Evolutionary conservation across 2,888 invertebrate species (phyloP).

Genomic region (Sesia apiformis): DNA sequence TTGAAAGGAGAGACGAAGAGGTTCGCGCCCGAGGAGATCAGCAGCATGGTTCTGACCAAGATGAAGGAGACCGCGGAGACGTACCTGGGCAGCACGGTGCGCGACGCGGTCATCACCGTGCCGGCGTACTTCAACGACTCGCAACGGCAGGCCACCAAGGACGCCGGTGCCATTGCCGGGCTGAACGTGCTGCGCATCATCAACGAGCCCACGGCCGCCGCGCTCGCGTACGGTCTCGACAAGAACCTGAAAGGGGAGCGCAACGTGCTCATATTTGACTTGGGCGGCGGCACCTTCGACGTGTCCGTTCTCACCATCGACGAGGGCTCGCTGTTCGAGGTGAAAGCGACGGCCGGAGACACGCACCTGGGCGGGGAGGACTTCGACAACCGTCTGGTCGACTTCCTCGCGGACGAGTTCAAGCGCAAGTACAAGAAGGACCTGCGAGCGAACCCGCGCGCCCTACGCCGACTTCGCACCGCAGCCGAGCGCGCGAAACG

Average conservation of each 20-base stretch:
- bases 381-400: slow-evolving; percentile 73
- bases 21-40: slow-evolving; percentile 78
- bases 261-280: slow-evolving; percentile 72
- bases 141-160: slow-evolving; percentile 81
- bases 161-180: slow-evolving; percentile 80
- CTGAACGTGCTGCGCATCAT: slow-evolving; percentile 83
- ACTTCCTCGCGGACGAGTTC: slow-evolving; percentile 77
- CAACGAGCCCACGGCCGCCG: slow-evolving; percentile 83
- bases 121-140: slow-evolving; percentile 82
- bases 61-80: slow-evolving; percentile 83
- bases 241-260: slow-evolving; percentile 73
- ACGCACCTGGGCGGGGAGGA: slow-evolving; percentile 85
- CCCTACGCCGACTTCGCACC: slow-evolving; percentile 77
- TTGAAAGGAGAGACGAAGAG: slow-evolving; percentile 73
- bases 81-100: slow-evolving; percentile 74
- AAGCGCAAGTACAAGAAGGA: slow-evolving; percentile 78
- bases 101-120: slow-evolving; percentile 82
- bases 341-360: slow-evolving; percentile 84
- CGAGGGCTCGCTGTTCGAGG: slow-evolving; percentile 81
- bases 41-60: slow-evolving; percentile 76
- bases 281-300: slow-evolving; percentile 79
- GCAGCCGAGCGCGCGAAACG: slow-evolving; percentile 82
- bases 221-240: slow-evolving; percentile 77
- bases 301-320: slow-evolving; percentile 85
- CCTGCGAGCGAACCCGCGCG: slow-evolving; percentile 73